Evolutionary conservation across 1,140 invertebrate species (phyloP), one percentile per base, ranked within the genome.

Genomic region (Neodiprion lecontei): DNA sequence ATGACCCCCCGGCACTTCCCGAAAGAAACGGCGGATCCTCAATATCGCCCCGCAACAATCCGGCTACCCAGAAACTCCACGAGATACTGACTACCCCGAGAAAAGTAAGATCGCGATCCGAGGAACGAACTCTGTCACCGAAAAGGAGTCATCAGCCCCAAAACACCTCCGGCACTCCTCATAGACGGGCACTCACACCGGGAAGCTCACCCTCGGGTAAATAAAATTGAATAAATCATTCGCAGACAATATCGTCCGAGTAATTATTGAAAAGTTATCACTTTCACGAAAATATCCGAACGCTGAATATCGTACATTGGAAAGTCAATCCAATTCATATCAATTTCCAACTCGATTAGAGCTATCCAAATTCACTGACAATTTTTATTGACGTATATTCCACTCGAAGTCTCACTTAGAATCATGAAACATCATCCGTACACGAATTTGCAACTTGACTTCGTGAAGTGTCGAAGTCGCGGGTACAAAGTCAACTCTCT

Each of bases 31-130:
- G 9, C 1, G 40, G 10, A 0, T 78, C 78, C n/a, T 80, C 82
- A 8, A 81, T 83, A 12, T 91, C 90, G 72, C 88, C 89, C 1
- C 85, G 89, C 69, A 91, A 90, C 77, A 91, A 92, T 82, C 83
- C 93, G 8, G 94, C 93, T 0, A 95, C 94, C 0, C 92, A 94
- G 80, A 94, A 93, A 79, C 83, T 95, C 0, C 93, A 95, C 80
- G 93, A 94, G 77, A 85, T 94, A 11, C 82, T 95, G 5, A 91
- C 92, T 11, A 94, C 94, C 9, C 94, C 93, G 0, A 89, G 91
- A 66, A 93, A 93, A 77, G 82, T 86, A 10, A 82, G 87, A 76
- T 87, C 86, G 72, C 80, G 79, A 72, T 87, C 84, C 65, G 86
- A 87, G 50, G 84, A 86, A 67, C 80, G 83, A 49, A 83, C 81